Conservation (phyloP, 2,113 vertebrate species). For the Aplodontia rufa region DNA sequence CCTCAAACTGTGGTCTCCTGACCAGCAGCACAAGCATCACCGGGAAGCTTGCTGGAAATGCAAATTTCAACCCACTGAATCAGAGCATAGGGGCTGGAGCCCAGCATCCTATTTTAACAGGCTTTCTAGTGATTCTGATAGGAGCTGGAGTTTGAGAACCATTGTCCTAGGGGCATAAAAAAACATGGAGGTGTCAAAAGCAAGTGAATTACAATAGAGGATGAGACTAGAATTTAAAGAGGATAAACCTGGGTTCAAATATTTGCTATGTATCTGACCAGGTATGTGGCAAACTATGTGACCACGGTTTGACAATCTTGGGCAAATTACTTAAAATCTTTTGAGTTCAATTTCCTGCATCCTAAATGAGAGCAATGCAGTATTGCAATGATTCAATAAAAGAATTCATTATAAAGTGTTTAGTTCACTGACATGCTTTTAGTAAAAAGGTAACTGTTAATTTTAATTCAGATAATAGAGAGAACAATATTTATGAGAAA, state of each 20-base stretch:
- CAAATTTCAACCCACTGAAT: neutral
- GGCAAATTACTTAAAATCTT: constrained; percentile 25
- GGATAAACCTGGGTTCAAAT: neutral
- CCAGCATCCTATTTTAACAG: neutral
- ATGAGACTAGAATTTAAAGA: neutral
- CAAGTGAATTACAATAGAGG: neutral
- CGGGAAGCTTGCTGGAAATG: neutral
- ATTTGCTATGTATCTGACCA: neutral
- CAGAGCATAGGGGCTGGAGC: neutral
- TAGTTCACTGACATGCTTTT: neutral
- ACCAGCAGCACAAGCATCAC: neutral
- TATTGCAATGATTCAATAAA: neutral
- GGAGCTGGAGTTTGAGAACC: neutral
- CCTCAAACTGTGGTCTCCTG: neutral
- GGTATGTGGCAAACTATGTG: neutral
- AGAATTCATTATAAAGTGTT: neutral
- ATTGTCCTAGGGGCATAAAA: neutral
- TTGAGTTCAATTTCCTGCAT: neutral
- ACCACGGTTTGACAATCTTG: neutral
- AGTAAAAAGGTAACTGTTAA: neutral
- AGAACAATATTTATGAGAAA: neutral
- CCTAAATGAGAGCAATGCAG: neutral
- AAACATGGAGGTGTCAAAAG: neutral
- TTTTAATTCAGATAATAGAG: neutral
- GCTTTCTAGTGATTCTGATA: neutral